These are phyloP conservation scores for Ctenosaura bakeri DNA, from an alignment of 2,797 vertebrate genomes.

Conservation along the genomic window DNA sequence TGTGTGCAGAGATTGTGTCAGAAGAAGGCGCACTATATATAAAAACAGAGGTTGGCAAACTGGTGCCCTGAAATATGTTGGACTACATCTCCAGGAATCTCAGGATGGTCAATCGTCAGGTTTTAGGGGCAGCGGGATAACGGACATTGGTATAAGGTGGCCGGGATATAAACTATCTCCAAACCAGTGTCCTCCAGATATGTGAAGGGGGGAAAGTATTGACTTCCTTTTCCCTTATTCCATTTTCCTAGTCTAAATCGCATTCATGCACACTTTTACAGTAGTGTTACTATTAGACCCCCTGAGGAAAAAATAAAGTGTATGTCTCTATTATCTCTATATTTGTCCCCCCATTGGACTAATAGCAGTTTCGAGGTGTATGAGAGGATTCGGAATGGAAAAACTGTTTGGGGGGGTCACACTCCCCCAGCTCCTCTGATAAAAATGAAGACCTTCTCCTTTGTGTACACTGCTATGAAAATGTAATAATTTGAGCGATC, in stretches of 20 bases:
- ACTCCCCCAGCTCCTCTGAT: background rate
- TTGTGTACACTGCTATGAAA: background rate
- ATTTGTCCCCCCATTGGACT: background rate
- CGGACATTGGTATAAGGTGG: too few species aligned
- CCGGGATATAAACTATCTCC: too few species aligned
- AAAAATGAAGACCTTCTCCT: background rate
- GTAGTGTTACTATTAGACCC: background rate
- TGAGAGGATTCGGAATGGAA: slow-evolving; percentile 1
- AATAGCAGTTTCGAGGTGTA: background rate
- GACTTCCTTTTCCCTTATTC: background rate
- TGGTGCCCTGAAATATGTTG: too few species aligned
- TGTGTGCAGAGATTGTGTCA: too few species aligned
- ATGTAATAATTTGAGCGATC: background rate
- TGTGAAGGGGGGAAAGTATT: too few species aligned
- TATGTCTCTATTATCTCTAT: background rate
- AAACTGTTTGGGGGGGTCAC: background rate
- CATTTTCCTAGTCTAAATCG: background rate
- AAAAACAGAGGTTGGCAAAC: too few species aligned
- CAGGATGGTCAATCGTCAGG: too few species aligned
- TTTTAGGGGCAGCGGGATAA: too few species aligned
- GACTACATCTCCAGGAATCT: too few species aligned
- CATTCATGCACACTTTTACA: background rate
- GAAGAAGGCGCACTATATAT: too few species aligned
- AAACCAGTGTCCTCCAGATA: background rate
- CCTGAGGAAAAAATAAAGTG: background rate